A percentile compares a stretch with the other conserved stretches of the same genome.
These are phyloP conservation scores for Aricia agestis DNA, from an alignment of 1,140 invertebrate genomes.

Conservation along the genomic window DNA sequence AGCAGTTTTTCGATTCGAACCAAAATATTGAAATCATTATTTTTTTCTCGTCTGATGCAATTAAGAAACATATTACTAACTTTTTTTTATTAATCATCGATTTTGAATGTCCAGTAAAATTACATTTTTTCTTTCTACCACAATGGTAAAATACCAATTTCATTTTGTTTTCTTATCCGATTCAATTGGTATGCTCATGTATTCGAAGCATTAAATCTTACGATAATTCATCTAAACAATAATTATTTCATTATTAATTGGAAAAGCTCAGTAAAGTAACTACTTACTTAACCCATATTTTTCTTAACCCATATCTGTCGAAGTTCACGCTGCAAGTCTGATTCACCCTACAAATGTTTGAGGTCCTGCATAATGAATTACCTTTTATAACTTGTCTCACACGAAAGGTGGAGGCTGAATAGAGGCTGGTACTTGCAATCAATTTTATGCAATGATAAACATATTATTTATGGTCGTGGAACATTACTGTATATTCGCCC, in stretches of 20 bases:
- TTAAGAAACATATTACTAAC: too few relatives aligned
- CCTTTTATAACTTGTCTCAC: slow-evolving; percentile 14
- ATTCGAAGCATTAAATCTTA: too few relatives aligned
- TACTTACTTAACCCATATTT: too few relatives aligned
- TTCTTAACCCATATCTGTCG: too few relatives aligned
- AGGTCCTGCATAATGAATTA: slow-evolving; percentile 9
- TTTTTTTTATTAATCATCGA: too few relatives aligned
- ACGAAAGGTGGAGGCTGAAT: slow-evolving; percentile 22
- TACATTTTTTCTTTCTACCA: background rate
- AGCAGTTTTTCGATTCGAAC: background rate
- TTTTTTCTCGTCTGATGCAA: too few relatives aligned
- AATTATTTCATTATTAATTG: too few relatives aligned
- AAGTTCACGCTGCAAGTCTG: background rate
- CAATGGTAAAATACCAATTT: background rate
- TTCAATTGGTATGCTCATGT: too few relatives aligned
- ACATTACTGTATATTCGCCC: slow-evolving; percentile 6
- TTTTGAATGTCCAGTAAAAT: too few relatives aligned
- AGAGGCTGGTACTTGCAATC: slow-evolving; percentile 18
- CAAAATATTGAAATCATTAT: background rate
- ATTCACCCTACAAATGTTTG: slow-evolving; percentile 11
- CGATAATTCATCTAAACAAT: too few relatives aligned
- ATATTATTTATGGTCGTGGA: slow-evolving; percentile 19
- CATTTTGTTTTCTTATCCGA: too few relatives aligned
- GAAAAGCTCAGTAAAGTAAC: too few relatives aligned
- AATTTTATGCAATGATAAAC: slow-evolving; percentile 24